Base-by-base conservation (phyloP, 2,113 vertebrate genomes). In the Mirza zaza region DNA sequence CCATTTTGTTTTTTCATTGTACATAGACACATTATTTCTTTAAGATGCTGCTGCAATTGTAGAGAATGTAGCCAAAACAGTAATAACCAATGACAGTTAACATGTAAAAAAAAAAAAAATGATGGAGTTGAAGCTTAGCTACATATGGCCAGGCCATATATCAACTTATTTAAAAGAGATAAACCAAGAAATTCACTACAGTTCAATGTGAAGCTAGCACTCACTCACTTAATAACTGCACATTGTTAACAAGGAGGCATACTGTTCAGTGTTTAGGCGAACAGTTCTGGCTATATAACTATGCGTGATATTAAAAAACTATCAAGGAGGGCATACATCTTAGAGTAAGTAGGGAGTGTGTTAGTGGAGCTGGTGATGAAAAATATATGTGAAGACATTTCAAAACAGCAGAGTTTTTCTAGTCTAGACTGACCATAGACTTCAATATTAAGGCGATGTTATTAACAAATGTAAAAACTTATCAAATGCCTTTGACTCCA, bases 21-120 rank as follows among this genome's bases (percentile, higher is more conserved):
- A 99, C 97, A 99, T 99, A 99, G 98, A 98, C 98, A 98, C 98
- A 98, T 98, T 98, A 98, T 99, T 98, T 99, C 98, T 99, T 98
- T 98, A 99, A 99, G 98, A 99, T 99, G 99, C 99, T 99, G 99
- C 99, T 99, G 99, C 98, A 99, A 98, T 98, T 98, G 98, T 99
- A 99, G 99, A 99, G 99, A 99, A 99, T 99, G 98, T 99, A 99
- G 99, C 98, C 98, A 98, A 99, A 99, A 98, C 97, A 98, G 98
- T 99, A 99, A 99, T 99, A 99, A 99, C 99, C 97, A 97, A 98
- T 98, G 98, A 99, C 98, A 99, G 98, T 98, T 99, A 98, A 98
- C 98, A 98, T 99, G 98, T 98, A 98, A 98, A 93, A 45, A 45
- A 45, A 45, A 45, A 45, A 45, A 45, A 45, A 45, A 45, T 45